These are phyloP conservation scores for Hyphantria cunea DNA, from an alignment of 1,140 invertebrate species.

Conservation along the genomic window DNA sequence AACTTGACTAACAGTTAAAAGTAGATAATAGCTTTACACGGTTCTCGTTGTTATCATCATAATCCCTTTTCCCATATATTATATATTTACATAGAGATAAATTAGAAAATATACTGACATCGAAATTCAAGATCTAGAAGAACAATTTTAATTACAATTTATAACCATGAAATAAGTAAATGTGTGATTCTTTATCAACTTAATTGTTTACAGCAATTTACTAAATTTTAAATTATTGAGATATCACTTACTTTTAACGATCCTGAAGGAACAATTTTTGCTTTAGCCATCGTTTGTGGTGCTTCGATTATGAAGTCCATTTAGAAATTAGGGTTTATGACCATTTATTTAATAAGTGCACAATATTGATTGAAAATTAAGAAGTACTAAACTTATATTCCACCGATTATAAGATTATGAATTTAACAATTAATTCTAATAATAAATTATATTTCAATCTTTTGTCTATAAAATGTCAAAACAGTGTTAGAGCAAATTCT, in stretches of 20 bases:
- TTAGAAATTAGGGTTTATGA: background rate
- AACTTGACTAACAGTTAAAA: too few relatives aligned
- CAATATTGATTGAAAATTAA: too few relatives aligned
- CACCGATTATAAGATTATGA: background rate
- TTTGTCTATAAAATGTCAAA: slow-evolving; percentile 17
- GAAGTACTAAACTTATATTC: too few relatives aligned
- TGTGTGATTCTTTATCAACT: too few relatives aligned
- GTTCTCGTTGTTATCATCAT: too few relatives aligned
- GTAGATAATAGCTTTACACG: too few relatives aligned
- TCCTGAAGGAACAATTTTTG: slow-evolving; percentile 44
- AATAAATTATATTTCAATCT: slow-evolving; percentile 8
- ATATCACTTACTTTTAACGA: slow-evolving; percentile 46
- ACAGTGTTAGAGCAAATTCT: slow-evolving; percentile 11
- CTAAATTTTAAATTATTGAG: background rate
- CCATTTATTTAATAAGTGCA: too few relatives aligned
- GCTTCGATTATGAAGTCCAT: slow-evolving; percentile 52
- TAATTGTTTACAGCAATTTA: background rate
- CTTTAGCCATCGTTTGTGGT: slow-evolving; percentile 47
- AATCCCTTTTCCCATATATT: too few relatives aligned
- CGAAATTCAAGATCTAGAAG: too few relatives aligned
- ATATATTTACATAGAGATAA: too few relatives aligned
- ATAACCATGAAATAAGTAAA: background rate
- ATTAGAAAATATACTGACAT: too few relatives aligned
- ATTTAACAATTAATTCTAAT: slow-evolving; percentile 10
- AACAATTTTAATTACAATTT: too few relatives aligned